Base-by-base conservation (phyloP, 1,140 invertebrate species). In the Meloidogyne exigua region DNA sequence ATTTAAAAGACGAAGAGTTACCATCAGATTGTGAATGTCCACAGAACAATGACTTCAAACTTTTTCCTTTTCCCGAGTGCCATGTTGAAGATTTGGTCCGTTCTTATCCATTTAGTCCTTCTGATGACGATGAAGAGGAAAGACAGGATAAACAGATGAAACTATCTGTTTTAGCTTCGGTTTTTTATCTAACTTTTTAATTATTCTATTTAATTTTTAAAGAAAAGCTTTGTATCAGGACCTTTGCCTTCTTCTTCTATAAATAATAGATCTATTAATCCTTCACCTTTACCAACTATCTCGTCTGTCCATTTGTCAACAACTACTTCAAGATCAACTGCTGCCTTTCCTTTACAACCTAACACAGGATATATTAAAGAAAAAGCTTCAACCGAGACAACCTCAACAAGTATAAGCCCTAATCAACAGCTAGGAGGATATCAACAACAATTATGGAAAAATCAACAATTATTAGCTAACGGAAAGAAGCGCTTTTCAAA, bases 1-100 rank as follows among this genome's bases (percentile, higher is more conserved):
- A 26, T 25, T 32, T 82, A 11, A 57, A n/a, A 11, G 42, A 80
- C 13, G 26, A 75, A n/a, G 78, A 83, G 21, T 39, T 82, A 26
- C 68, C 80, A 0, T 11, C 26, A 5, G 69, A 72, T 25, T 83
- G 81, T 67, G 65, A 32, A 28, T 26, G 78, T 4, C 80, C 80
- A 25, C 80, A 81, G 44, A 73, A 36, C 11, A 67, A 80, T 21
- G 67, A 62, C 18, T 39, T 65, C 26, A 65, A 28, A 79, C 68
- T 25, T 80, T 71, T 64, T 49, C 28, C 76, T 32, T 13, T 42
- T 42, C 28, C 28, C 25, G 28, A 68, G 66, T 68, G 28, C n/a
- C 66, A 32, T 68, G 15, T 18, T 36, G 66, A 42, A 23, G 39
- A 68, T 68, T 4, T 36, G 1, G 5, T 32, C n/a, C 66, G 39